These are phyloP conservation scores for Campopleginae sp. DNA, from an alignment of 2,888 invertebrate genomes.

Conservation along the genomic window DNA sequence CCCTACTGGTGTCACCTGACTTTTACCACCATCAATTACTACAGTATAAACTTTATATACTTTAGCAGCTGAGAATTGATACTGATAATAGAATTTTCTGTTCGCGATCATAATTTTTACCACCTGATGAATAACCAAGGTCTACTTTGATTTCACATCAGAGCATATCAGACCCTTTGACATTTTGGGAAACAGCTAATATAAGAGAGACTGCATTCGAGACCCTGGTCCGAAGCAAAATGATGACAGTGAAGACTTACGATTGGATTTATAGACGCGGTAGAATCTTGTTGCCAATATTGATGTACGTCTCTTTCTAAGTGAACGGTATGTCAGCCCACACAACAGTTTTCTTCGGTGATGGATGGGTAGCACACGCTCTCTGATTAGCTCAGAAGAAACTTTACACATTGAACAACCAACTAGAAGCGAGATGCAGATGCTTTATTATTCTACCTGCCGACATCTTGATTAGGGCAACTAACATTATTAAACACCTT, in stretches of 20 bases:
- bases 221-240: not conserved
- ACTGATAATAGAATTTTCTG: not conserved
- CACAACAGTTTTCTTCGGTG: not conserved
- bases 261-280: not conserved
- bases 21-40: not conserved
- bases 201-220: not conserved
- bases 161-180: not conserved
- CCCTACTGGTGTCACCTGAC: not conserved
- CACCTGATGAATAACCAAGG: not conserved
- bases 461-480: constrained; percentile 25
- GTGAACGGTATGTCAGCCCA: too few species aligned
- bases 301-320: not conserved
- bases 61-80: not conserved
- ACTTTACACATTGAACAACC: constrained; percentile 11
- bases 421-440: not conserved
- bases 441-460: not conserved
- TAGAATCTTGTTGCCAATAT: too few species aligned
- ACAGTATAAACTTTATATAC: not conserved
- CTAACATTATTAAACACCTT: constrained; percentile 43
- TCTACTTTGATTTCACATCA: not conserved
- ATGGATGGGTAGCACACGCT: not conserved
- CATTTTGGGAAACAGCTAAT: not conserved
- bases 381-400: not conserved
- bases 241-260: not conserved
- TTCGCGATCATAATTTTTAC: not conserved